Percentiles rank a stretch among this genome's conserved stretches.
Evolutionary conservation across 2,797 vertebrate genomes (phyloP).

Genomic region (Bradypodion pumilum): DNA sequence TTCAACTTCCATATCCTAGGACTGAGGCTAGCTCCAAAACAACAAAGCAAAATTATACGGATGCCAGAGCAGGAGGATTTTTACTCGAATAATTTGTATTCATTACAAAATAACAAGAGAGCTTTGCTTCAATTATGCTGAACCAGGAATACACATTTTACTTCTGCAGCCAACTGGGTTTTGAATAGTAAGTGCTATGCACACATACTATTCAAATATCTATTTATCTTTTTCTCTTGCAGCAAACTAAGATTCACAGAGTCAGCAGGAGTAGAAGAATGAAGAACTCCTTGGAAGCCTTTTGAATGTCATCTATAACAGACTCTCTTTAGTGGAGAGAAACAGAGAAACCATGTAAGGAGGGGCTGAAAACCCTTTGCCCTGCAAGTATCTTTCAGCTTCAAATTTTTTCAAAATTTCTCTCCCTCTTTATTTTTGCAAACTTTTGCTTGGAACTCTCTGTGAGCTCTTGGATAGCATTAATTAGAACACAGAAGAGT

Average conservation of each 20-base stretch:
- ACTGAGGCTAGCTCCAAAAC: slow-evolving; percentile 8
- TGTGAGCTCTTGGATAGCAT: background rate
- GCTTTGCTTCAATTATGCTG: background rate
- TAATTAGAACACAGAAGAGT: background rate
- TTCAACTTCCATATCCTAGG: slow-evolving; percentile 8
- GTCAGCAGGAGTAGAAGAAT: background rate
- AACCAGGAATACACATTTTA: background rate
- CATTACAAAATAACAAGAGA: background rate
- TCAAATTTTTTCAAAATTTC: background rate
- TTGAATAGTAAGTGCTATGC: background rate
- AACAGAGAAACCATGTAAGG: background rate
- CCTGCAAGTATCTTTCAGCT: background rate
- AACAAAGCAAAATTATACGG: slow-evolving; percentile 35
- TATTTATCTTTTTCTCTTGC: background rate
- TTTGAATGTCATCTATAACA: background rate
- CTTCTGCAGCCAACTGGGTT: slow-evolving; percentile 9
- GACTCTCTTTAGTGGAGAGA: background rate
- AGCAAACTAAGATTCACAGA: background rate
- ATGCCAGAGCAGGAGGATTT: background rate
- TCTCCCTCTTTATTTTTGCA: background rate
- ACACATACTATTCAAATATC: background rate
- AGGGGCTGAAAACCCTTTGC: background rate
- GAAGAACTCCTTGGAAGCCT: background rate
- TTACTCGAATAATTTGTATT: slow-evolving; percentile 6
- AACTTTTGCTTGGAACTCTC: background rate